Conservation (phyloP, 2,888 invertebrate genomes). For the Neoaliturus tenellus region DNA sequence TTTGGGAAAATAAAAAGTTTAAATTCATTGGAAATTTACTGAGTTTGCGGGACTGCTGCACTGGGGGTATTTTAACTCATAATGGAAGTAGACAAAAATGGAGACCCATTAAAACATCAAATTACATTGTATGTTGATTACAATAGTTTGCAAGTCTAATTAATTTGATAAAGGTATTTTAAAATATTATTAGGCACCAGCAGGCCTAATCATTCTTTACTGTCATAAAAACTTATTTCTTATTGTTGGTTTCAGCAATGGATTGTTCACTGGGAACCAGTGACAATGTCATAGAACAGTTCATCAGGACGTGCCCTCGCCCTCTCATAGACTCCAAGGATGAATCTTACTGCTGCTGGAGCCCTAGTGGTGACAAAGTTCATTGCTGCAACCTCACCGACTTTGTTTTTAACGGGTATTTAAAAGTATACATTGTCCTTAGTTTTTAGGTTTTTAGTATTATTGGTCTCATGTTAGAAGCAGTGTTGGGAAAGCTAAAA, state of each 20-base stretch:
- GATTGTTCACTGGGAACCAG: constrained; percentile 65
- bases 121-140: too few relatives aligned
- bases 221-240: not conserved
- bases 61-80: not conserved
- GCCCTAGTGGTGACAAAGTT: constrained; percentile 45
- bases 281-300: constrained; percentile 61
- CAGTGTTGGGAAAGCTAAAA: too few relatives aligned
- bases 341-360: constrained; percentile 68
- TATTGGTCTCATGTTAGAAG: too few relatives aligned
- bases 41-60: not conserved
- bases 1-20: not conserved
- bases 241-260: constrained; percentile 63
- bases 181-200: not conserved
- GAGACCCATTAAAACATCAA: too few relatives aligned
- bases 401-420: constrained; percentile 58
- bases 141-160: too few relatives aligned
- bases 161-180: too few relatives aligned
- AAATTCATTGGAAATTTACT: not conserved
- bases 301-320: constrained; percentile 67
- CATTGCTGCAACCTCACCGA: constrained; percentile 56
- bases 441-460: too few relatives aligned
- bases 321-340: constrained; percentile 60
- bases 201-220: too few relatives aligned
- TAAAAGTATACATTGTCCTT: too few relatives aligned
- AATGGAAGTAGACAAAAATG: too few relatives aligned